A percentile compares a stretch with the other conserved stretches of the same genome.
Evolutionary conservation across 2,113 vertebrate species (phyloP).

Genomic region (Tychaedon coryphoeus): DNA sequence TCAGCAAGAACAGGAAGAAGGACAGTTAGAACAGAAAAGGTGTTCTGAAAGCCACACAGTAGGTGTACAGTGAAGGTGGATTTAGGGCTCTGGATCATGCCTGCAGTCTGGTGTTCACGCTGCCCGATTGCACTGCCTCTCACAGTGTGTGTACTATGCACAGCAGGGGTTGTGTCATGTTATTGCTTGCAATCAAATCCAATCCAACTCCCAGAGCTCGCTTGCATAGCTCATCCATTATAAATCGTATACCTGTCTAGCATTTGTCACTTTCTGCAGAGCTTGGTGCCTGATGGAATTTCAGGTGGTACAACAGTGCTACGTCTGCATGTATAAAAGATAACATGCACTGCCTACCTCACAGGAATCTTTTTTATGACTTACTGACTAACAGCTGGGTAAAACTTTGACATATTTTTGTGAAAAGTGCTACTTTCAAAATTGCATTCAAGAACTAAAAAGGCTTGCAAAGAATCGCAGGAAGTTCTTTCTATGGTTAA

Average conservation of each 20-base stretch:
- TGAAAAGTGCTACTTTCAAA: background rate
- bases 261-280: conserved; percentile 54
- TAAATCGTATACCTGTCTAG: conserved; percentile 40
- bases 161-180: conserved; percentile 27
- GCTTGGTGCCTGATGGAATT: conserved; percentile 51
- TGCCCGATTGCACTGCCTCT: background rate
- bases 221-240: conserved; percentile 60
- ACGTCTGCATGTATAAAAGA: conserved; percentile 53
- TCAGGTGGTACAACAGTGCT: conserved; percentile 39
- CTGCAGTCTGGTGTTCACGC: background rate
- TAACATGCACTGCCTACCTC: conserved; percentile 11
- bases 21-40: background rate
- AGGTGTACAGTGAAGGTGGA: background rate
- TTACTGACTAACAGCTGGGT: background rate
- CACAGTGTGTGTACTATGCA: background rate
- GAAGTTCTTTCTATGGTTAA: background rate
- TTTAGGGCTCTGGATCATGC: background rate
- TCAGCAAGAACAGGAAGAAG: background rate
- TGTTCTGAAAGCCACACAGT: background rate
- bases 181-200: conserved; percentile 53
- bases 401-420: conserved; percentile 8
- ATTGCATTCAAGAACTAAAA: background rate
- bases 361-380: conserved; percentile 5
- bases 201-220: conserved; percentile 4
- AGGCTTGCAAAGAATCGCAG: background rate